Conservation (phyloP, 2,888 invertebrate species). For the Apamea crenata region DNA sequence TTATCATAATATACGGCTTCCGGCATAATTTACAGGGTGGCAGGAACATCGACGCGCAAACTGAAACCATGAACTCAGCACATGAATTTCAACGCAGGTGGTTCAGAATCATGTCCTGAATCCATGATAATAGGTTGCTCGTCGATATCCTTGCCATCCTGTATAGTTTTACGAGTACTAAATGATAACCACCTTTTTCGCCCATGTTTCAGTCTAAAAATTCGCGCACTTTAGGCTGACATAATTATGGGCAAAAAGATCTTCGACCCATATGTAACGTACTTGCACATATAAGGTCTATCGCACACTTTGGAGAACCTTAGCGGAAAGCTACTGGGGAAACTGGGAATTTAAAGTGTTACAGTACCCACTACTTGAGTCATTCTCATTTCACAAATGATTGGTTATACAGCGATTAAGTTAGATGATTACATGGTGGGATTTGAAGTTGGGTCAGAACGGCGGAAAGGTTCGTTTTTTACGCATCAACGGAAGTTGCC, state of each 20-base stretch:
- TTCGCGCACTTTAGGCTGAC: not conserved
- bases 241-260: not conserved
- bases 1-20: not conserved
- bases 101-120: no score
- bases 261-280: not conserved
- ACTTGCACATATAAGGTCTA: not conserved
- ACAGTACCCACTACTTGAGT: conserved; percentile 3
- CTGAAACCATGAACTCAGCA: no score
- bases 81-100: no score
- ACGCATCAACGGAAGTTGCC: conserved; percentile 43
- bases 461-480: conserved; percentile 52
- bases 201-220: not conserved
- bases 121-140: no score
- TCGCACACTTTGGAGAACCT: not conserved
- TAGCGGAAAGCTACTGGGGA: conserved; percentile 60
- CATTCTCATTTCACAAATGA: conserved; percentile 34
- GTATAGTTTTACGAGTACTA: not conserved
- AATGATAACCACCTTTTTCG: not conserved
- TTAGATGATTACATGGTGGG: conserved; percentile 22
- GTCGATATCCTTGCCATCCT: no score
- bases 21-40: not conserved
- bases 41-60: no score
- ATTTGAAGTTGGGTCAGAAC: conserved; percentile 17
- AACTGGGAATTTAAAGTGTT: conserved; percentile 15
- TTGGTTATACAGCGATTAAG: conserved; percentile 8